Evolutionary conservation across 2,888 invertebrate genomes (phyloP).

Genomic region (Lepeophtheirus nordmannii): DNA sequence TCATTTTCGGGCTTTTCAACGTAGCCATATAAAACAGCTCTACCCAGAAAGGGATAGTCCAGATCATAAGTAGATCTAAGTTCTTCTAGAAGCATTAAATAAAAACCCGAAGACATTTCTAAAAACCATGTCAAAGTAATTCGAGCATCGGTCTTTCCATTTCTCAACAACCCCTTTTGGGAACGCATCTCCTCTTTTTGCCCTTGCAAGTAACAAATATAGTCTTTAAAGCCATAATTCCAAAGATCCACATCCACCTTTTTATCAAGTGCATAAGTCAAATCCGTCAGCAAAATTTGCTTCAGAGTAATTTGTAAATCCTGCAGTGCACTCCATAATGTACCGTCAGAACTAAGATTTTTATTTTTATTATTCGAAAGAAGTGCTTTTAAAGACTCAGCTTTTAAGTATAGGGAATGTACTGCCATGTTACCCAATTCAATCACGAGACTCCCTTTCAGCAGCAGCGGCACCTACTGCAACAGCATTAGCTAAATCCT

Average conservation of each 20-base stretch:
- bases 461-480: slow-evolving; percentile 40
- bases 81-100: slow-evolving; percentile 61
- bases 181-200: neutral
- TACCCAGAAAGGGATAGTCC: slow-evolving; percentile 56
- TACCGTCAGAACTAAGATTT: neutral
- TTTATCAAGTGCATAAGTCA: slow-evolving; percentile 71
- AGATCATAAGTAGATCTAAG: slow-evolving; percentile 63
- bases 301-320: slow-evolving; percentile 47
- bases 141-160: slow-evolving; percentile 44
- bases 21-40: slow-evolving; percentile 30
- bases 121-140: slow-evolving; percentile 61
- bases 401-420: too few species aligned
- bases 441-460: slow-evolving; percentile 9
- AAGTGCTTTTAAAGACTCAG: neutral
- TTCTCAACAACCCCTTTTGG: too few species aligned
- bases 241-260: slow-evolving; percentile 78
- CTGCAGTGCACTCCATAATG: neutral
- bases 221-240: slow-evolving; percentile 74
- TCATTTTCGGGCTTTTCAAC: slow-evolving; percentile 21
- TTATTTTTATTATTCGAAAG: neutral
- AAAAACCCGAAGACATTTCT: slow-evolving; percentile 70
- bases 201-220: slow-evolving; percentile 59
- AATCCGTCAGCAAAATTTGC: slow-evolving; percentile 57
- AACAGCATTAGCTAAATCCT: slow-evolving; percentile 52
- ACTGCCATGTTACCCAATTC: neutral